phyloP scores from a whole-genome alignment of 2,888 invertebrate genomes.

The Drosophila kanekoi region DNA sequence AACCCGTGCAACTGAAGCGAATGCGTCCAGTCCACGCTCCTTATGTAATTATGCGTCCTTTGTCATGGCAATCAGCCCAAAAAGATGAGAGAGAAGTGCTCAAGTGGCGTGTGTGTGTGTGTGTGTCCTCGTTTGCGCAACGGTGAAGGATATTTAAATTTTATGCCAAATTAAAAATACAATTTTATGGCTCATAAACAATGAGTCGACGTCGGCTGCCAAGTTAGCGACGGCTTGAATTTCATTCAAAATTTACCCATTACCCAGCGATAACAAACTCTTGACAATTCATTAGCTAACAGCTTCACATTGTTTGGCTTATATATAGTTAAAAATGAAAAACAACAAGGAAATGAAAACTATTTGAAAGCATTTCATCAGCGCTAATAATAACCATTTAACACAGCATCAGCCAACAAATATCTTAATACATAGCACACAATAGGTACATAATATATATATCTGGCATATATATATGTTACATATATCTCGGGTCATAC shows the following conservation, averaged over 20 bases:
- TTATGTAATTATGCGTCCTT: slow-evolving; percentile 71
- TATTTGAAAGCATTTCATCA: slow-evolving; percentile 41
- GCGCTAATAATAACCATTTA: slow-evolving; percentile 40
- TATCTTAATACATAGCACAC: background rate
- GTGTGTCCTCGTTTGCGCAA: slow-evolving; percentile 53
- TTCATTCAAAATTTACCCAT: slow-evolving; percentile 34
- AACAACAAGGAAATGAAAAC: slow-evolving; percentile 13
- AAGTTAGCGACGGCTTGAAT: slow-evolving; percentile 49
- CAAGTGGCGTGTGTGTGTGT: slow-evolving; percentile 54
- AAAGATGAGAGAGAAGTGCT: slow-evolving; percentile 24
- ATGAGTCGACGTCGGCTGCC: slow-evolving; percentile 28
- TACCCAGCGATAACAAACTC: slow-evolving; percentile 4
- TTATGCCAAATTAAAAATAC: slow-evolving; percentile 77
- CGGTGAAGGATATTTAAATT: slow-evolving; percentile 67
- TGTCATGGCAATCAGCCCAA: slow-evolving; percentile 57
- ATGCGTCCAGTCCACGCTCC: slow-evolving; percentile 21
- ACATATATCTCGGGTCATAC: background rate
- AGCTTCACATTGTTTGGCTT: slow-evolving; percentile 18
- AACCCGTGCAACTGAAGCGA: slow-evolving; percentile 35
- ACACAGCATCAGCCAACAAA: slow-evolving; percentile 26
- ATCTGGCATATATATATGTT: background rate
- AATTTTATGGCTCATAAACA: slow-evolving; percentile 71
- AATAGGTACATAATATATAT: slow-evolving; percentile 9
- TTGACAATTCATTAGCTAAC: slow-evolving; percentile 60
- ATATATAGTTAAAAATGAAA: background rate